These are phyloP conservation scores for Clepsis dumicolana DNA, from an alignment of 2,888 invertebrate species.

Conservation along the genomic window DNA sequence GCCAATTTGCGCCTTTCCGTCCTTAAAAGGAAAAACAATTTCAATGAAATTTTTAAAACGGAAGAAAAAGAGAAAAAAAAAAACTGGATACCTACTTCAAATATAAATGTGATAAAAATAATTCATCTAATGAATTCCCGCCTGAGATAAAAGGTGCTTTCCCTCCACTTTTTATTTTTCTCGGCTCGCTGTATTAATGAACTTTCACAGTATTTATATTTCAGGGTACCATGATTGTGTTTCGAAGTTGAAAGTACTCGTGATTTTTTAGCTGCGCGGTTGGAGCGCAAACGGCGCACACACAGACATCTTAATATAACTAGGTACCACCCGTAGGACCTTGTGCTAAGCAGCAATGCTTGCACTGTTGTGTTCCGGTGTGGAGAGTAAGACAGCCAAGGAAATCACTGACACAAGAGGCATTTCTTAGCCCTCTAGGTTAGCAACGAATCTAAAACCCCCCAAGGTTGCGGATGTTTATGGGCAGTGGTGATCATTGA, in stretches of 20 bases:
- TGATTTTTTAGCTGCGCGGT: slow-evolving; percentile 9
- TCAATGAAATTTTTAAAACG: slow-evolving; percentile 16
- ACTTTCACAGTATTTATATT: slow-evolving; percentile 7
- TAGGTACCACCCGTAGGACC: no score
- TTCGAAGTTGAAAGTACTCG: background rate
- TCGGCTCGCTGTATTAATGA: background rate
- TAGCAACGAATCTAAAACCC: no score
- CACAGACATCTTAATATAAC: no score
- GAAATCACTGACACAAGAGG: no score
- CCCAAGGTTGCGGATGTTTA: no score
- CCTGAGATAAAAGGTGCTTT: slow-evolving; percentile 3
- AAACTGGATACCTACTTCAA: background rate
- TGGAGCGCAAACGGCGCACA: no score
- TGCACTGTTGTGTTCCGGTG: no score
- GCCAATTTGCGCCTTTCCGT: background rate
- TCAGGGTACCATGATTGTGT: background rate
- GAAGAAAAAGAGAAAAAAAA: background rate
- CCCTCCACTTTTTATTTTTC: background rate
- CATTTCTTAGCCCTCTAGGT: no score
- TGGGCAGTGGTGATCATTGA: no score
- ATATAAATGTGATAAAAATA: slow-evolving; percentile 6
- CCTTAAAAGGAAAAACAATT: background rate
- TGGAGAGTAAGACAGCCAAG: no score
- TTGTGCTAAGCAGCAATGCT: no score
- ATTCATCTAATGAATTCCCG: slow-evolving; percentile 7